Base-by-base conservation (phyloP, 2,797 vertebrate species). In the Pseudomugil gertrudae region DNA sequence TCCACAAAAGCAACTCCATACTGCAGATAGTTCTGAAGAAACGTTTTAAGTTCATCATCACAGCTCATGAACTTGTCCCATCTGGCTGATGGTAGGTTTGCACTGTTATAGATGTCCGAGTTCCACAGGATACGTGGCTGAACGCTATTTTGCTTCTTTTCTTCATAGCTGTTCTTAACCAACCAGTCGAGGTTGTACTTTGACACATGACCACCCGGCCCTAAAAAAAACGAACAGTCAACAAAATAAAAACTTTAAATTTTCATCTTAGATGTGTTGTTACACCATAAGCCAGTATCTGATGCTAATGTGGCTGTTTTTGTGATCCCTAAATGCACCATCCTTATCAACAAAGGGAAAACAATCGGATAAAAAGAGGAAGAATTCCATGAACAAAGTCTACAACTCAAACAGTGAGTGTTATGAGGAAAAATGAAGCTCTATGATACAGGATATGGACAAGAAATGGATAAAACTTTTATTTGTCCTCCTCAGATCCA, bases 1-100 rank as follows among this genome's bases (percentile, higher is more conserved):
- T 98, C 95, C 0, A 98, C 95, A 30, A 98, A 97, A 1, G 95
- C 95, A 3, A 98, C 93, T 19, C 96, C 97, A 0, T 96, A 97
- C 0, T 95, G 76, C 64, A 98, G 70, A 74, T 97, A 98, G 84
- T 90, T 93, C 13, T 91, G 92, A 35, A 99, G 91, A 76, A 98
- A 97, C 2, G 57, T 91, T 86, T 94, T 96, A 54, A 97, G 77
- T 43, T 96, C 96, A 0, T 95, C 90, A 0, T 95, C 90, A 0
- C 94, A 94, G 87, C 91, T 93, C 93, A 97, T 94, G 64, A 98
- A 96, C 29, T 81, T 87, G 33, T 79, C 93, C 92, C 93, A 97
- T 70, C 92, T 91, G 1, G 93, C 76, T 0, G 93, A 83, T 0
- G 93, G 87, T 2, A 96, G 71, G 51, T 93, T 88, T 47, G 95